Conservation (phyloP, 2,888 invertebrate genomes). For the Athripsodes cinereus region DNA sequence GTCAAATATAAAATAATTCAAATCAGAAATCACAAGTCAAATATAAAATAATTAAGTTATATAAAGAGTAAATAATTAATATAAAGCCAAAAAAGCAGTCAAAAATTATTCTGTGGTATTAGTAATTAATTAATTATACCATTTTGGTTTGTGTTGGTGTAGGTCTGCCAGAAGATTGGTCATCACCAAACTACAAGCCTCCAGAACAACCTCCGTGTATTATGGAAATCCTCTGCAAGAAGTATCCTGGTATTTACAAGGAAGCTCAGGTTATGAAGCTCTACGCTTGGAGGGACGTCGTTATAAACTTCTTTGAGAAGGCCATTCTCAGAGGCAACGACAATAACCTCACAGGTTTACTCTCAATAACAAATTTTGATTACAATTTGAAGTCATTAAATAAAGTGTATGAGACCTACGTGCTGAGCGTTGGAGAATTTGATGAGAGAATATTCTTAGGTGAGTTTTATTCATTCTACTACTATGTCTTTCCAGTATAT, state of each 20-base stretch:
- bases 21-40: no score
- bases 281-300: constrained; percentile 75
- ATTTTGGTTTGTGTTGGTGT: no score
- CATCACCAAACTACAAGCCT: constrained; percentile 50
- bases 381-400: constrained; percentile 78
- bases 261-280: constrained; percentile 90
- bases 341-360: constrained; percentile 64
- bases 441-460: constrained; percentile 95
- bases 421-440: constrained; percentile 87
- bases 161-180: constrained; percentile 70
- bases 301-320: constrained; percentile 68
- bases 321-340: constrained; percentile 69
- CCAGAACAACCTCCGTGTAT: constrained; percentile 72
- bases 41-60: no score
- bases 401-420: constrained; percentile 84
- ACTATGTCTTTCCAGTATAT: no score
- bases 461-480: no score
- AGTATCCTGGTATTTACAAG: constrained; percentile 73
- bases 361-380: constrained; percentile 78
- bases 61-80: no score
- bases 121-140: no score
- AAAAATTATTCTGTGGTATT: no score
- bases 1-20: no score
- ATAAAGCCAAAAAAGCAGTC: no score
- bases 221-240: constrained; percentile 73